These are phyloP conservation scores for Turnix velox DNA, from an alignment of 2,113 vertebrate species.

Conservation along the genomic window DNA sequence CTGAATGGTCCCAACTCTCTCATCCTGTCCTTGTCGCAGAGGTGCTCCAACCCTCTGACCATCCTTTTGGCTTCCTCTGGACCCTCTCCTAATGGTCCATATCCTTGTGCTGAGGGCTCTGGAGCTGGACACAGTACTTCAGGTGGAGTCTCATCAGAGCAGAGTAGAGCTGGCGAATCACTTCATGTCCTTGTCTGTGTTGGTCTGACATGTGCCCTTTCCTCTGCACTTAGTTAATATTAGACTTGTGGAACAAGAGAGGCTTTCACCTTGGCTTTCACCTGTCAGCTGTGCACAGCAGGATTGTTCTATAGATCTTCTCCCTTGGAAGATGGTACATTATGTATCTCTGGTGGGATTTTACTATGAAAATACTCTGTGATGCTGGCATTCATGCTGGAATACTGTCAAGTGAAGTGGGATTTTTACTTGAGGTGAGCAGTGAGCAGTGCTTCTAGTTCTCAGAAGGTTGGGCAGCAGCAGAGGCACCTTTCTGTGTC, in stretches of 20 bases:
- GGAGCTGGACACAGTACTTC: no score
- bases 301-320: background rate
- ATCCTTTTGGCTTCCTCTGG: no score
- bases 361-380: background rate
- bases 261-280: background rate
- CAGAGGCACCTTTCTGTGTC: background rate
- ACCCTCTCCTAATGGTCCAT: no score
- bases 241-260: background rate
- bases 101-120: no score
- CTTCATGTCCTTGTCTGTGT: background rate
- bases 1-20: no score
- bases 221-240: background rate
- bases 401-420: background rate
- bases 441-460: background rate
- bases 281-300: background rate
- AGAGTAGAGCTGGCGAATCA: no score
- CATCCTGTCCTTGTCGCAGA: no score
- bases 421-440: background rate
- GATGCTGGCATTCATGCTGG: background rate
- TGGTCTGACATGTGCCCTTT: background rate
- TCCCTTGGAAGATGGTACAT: background rate
- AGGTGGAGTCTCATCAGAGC: no score
- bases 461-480: fast-evolving
- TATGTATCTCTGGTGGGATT: background rate
- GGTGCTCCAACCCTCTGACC: no score